Evolutionary conservation across 2,888 invertebrate species (phyloP), one percentile per base, ranked within the genome.

Genomic region (Cheilosia vulpina): DNA sequence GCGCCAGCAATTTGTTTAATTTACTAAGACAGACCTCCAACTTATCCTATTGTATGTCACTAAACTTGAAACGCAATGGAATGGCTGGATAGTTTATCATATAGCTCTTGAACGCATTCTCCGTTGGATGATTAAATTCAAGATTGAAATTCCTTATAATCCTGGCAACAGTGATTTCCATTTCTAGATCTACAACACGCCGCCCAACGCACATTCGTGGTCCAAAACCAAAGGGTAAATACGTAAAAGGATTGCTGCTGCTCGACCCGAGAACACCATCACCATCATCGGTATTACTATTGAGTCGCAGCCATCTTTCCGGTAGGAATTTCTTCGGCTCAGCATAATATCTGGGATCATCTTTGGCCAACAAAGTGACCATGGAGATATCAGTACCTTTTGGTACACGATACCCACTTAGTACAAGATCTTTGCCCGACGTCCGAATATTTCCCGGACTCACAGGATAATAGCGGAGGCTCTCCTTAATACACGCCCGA

Each of bases 401-500:
- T 0, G 95, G 95, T 88, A 96, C 93, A 72, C 90, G 90, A 88
- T 95, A 96, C n/a, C 94, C 95, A 55, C 93, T 93, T 1, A 96
- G 89, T 6, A 94, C 93, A 27, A 94, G 92, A 78, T 95, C 94
- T 47, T 93, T 93, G 0, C 91, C 90, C 45, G 94, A 91, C 38
- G 91, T 91, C 81, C 96, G 93, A 0, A 93, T 89, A 87, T 94
- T 94, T 0, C 94, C 95, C 13, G 93, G 89, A 0, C 93, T 92
- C 0, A 95, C 93, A 0, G 95, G 95, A 88, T 93, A 93, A 1
- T 95, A 69, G 81, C 96, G 93, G 82, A 96, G 91, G 0, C 95
- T 93, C 90, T 97, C 96, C 89, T 96, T 96, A 31, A 96, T 93
- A 88, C 95, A 96, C 0, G 96, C 96, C 78, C 94, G 94, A 21